Base-by-base conservation (phyloP, 2,797 vertebrate genomes). In the Danio jaintianensis region DNA sequence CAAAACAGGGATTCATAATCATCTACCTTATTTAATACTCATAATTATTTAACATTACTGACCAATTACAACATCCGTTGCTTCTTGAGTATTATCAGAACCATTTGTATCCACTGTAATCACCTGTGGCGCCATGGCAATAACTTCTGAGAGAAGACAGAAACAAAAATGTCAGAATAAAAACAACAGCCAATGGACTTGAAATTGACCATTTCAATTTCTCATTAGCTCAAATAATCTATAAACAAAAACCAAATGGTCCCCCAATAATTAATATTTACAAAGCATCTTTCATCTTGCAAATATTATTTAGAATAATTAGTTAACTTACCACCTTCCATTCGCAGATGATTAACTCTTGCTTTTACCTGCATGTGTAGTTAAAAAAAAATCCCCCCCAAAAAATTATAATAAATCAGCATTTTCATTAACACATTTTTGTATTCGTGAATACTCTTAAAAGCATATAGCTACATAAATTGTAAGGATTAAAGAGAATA, bases 311-410 rank as follows among this genome's bases (percentile, higher is more conserved):
- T 22, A 2, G 7, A 55, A 10, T 22, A 38, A 77, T 36, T n/a
- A 1, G 22, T 67, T 62, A 62, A 85, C 87, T 85, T 67, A 89
- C 87, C 86, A 38, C 74, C 69, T 69, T 83, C 81, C 75, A 77
- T 66, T 78, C 81, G 83, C 75, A 87, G 29, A 20, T 72, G 77
- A 78, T 38, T 63, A 53, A 87, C 70, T 36, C 38, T 75, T 74
- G 82, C 67, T 68, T 83, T 84, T 66, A 86, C 72, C 87, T 88
- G 42, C 4, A 83, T 78, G 18, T 55, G n/a, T n/a, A n/a, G n/a
- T n/a, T n/a, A n/a, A n/a, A n/a, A n/a, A n/a, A n/a, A n/a, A n/a
- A n/a, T n/a, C n/a, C n/a, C n/a, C n/a, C n/a, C n/a, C n/a, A n/a
- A n/a, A n/a, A n/a, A n/a, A n/a, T n/a, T n/a, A n/a, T n/a, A n/a